Conservation (phyloP, 2,888 invertebrate species). For the Danaus chrysippus region DNA sequence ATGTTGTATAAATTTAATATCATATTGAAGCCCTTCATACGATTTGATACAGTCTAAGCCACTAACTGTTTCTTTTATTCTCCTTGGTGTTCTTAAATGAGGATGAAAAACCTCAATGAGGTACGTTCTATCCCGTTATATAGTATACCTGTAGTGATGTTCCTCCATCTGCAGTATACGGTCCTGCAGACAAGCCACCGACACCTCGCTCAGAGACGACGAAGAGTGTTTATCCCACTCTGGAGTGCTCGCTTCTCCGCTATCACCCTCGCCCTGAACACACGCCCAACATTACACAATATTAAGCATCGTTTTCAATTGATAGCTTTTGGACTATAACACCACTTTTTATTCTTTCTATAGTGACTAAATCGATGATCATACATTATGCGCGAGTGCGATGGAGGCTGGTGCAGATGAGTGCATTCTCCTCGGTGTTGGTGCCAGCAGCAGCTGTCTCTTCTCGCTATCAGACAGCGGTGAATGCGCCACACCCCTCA, state of each 20-base stretch:
- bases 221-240: constrained; percentile 96
- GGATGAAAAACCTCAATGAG: too few relatives aligned
- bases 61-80: too few relatives aligned
- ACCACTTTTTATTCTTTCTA: too few relatives aligned
- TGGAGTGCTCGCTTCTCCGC: constrained; percentile 85
- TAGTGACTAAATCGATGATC: background rate
- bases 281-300: too few relatives aligned
- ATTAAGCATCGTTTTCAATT: too few relatives aligned
- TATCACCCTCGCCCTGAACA: constrained; percentile 73
- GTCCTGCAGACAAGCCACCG: constrained; percentile 95
- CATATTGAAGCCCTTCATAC: too few relatives aligned
- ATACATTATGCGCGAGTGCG: constrained; percentile 76
- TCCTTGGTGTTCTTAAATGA: too few relatives aligned
- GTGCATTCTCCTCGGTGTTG: constrained; percentile 81
- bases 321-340: too few relatives aligned
- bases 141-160: constrained; percentile 84
- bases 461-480: constrained; percentile 91
- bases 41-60: too few relatives aligned
- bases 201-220: constrained; percentile 91
- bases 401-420: constrained; percentile 91
- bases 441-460: constrained; percentile 86
- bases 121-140: background rate
- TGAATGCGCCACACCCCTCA: constrained; percentile 89
- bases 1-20: too few relatives aligned
- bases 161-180: constrained; percentile 96